Base-by-base conservation (phyloP, 2,113 vertebrate genomes). In the Platichthys flesus region DNA sequence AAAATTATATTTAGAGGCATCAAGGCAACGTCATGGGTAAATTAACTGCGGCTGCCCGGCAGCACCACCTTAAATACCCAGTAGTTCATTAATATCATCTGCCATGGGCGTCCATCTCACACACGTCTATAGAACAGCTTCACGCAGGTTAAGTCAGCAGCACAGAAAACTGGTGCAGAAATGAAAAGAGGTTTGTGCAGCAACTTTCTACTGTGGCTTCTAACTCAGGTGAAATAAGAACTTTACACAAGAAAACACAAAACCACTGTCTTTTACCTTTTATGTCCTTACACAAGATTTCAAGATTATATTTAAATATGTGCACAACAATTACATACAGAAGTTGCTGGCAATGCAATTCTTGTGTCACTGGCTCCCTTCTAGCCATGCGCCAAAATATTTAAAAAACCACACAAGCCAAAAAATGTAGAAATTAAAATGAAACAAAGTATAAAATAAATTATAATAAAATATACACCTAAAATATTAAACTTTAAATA, bases 71-170 rank as follows among this genome's bases (percentile, higher is more conserved):
- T 70, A n/a, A 91, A 86, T 89, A 91, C 83, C 83, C 76, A 65
- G 60, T 60, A 24, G 66, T 81, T 90, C 86, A 86, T 86, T 89
- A 86, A 87, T 89, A 92, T 85, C 83, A 71, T 73, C 63, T 87
- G 85, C 88, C 65, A 68, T 79, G 80, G 68, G 59, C 52, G 49
- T 67, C 69, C 79, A 81, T 72, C 61, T 77, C 23, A 76, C 55
- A 54, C n/a, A 15, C 78, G 79, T 74, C 68, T 71, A 70, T 73
- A 70, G 23, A 76, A 51, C 35, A 75, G 56, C 35, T 72, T 35
- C 63, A 62, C 74, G 66, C 78, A 0, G 5, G 26, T 55, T 47
- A 18, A 14, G 18, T 75, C 47, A 66, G 59, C 21, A 64, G 78
- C 54, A 74, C 28, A 71, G 26, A 21, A 26, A 76, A 67, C 9